Percentiles rank a stretch among this genome's conserved stretches.
Evolutionary conservation across 2,888 invertebrate genomes (phyloP).

Genomic region (Rhodophaea formosa): DNA sequence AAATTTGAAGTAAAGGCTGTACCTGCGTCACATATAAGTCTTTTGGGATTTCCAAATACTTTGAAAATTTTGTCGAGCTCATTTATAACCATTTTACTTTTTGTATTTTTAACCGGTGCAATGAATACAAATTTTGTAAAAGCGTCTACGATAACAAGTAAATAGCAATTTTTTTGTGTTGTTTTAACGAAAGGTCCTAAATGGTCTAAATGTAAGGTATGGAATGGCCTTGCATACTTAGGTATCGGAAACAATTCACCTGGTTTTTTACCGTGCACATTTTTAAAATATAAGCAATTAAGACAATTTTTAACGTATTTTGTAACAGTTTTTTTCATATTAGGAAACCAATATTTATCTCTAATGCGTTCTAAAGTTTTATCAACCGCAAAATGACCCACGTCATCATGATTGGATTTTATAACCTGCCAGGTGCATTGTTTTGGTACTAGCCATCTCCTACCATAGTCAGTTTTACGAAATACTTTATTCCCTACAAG

Average conservation of each 20-base stretch:
- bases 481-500: slow-evolving; percentile 25
- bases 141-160: slow-evolving; percentile 30
- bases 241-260: slow-evolving; percentile 29
- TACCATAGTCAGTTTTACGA: slow-evolving; percentile 24
- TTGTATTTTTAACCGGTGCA: slow-evolving; percentile 29
- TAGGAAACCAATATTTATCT: slow-evolving; percentile 32
- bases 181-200: slow-evolving; percentile 32
- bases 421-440: slow-evolving; percentile 29
- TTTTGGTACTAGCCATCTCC: slow-evolving; percentile 34
- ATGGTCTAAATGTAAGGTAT: slow-evolving; percentile 31
- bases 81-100: slow-evolving; percentile 25
- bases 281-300: slow-evolving; percentile 30
- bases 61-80: slow-evolving; percentile 32
- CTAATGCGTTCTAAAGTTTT: slow-evolving; percentile 32
- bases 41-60: slow-evolving; percentile 31
- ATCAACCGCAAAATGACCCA: slow-evolving; percentile 37
- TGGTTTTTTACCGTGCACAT: slow-evolving; percentile 25
- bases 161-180: slow-evolving; percentile 26
- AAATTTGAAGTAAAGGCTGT: slow-evolving; percentile 32
- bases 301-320: slow-evolving; percentile 31
- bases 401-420: slow-evolving; percentile 33
- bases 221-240: slow-evolving; percentile 30
- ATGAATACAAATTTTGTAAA: slow-evolving; percentile 44
- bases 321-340: slow-evolving; percentile 26
- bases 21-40: slow-evolving; percentile 33